These are phyloP conservation scores for Trachemys scripta DNA, from an alignment of 2,113 vertebrate species.

Conservation along the genomic window DNA sequence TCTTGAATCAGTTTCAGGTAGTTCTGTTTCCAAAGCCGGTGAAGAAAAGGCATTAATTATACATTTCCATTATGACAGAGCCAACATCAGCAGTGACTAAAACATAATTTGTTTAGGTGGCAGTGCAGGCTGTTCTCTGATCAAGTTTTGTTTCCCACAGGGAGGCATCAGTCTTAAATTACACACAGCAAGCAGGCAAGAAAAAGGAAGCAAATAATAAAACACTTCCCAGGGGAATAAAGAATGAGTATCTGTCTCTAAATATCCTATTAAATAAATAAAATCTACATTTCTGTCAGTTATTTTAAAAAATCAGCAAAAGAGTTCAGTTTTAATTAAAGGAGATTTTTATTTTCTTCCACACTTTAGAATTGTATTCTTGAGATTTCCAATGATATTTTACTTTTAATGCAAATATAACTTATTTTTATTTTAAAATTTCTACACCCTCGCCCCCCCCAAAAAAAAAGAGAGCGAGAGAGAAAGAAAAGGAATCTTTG, in stretches of 20 bases:
- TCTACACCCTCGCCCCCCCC: background rate
- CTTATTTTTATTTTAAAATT: background rate
- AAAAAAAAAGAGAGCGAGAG: background rate
- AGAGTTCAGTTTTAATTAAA: conserved; percentile 44
- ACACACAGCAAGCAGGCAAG: conserved; percentile 78
- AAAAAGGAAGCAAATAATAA: conserved; percentile 79
- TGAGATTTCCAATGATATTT: background rate
- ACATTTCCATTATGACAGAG: conserved; percentile 81
- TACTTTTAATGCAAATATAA: background rate
- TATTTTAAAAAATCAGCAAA: background rate
- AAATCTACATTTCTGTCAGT: conserved; percentile 28
- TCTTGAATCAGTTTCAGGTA: conserved; percentile 71
- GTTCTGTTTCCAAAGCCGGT: conserved; percentile 75
- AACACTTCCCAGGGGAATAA: conserved; percentile 60
- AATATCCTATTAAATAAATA: conserved; percentile 58
- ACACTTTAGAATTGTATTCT: background rate
- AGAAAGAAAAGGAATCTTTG: background rate
- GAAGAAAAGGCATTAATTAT: conserved; percentile 81
- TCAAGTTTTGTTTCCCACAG: conserved; percentile 81
- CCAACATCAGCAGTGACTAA: conserved; percentile 79
- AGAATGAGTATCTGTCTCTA: conserved; percentile 46
- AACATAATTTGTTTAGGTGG: conserved; percentile 82
- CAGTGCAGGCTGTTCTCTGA: conserved; percentile 79
- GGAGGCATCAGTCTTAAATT: conserved; percentile 82
- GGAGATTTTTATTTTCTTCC: conserved; percentile 5